These are phyloP conservation scores for Zaprionus taronus DNA, from an alignment of 1,140 invertebrate genomes.

Conservation along the genomic window DNA sequence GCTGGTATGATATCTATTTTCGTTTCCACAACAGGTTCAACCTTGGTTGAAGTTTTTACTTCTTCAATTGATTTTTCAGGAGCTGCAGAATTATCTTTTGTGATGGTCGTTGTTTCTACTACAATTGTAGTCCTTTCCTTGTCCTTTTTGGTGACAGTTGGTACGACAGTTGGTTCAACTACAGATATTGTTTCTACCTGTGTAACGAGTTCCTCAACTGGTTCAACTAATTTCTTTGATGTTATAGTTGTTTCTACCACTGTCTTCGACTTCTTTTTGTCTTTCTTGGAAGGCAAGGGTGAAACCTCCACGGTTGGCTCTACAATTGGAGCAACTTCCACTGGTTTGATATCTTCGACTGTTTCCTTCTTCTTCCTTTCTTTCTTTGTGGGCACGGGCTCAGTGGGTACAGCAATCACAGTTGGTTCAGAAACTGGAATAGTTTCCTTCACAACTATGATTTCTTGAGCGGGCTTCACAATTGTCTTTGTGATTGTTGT, in stretches of 20 bases:
- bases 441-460: background rate
- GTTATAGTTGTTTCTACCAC: conserved; percentile 16
- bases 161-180: conserved; percentile 8
- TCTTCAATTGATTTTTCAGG: background rate
- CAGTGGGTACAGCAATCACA: background rate
- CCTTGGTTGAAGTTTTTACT: background rate
- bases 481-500: conserved; percentile 18
- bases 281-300: conserved; percentile 36
- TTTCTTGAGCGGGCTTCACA: conserved; percentile 8
- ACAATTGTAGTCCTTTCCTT: conserved; percentile 4
- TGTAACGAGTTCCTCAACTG: conserved; percentile 9
- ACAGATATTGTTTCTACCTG: background rate
- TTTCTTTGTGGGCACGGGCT: conserved; percentile 33
- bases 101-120: conserved; percentile 4
- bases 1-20: background rate
- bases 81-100: background rate
- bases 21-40: conserved; percentile 9
- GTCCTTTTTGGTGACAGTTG: background rate
- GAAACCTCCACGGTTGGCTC: conserved; percentile 9
- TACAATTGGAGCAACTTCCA: conserved; percentile 9
- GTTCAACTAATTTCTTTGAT: background rate
- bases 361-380: conserved; percentile 33
- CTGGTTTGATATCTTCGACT: conserved; percentile 1
- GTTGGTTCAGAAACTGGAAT: background rate
- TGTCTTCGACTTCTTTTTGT: conserved; percentile 48